Evolutionary conservation across 1,140 invertebrate species (phyloP), one percentile per base, ranked within the genome.

Genomic region (Drosophila virilis): DNA sequence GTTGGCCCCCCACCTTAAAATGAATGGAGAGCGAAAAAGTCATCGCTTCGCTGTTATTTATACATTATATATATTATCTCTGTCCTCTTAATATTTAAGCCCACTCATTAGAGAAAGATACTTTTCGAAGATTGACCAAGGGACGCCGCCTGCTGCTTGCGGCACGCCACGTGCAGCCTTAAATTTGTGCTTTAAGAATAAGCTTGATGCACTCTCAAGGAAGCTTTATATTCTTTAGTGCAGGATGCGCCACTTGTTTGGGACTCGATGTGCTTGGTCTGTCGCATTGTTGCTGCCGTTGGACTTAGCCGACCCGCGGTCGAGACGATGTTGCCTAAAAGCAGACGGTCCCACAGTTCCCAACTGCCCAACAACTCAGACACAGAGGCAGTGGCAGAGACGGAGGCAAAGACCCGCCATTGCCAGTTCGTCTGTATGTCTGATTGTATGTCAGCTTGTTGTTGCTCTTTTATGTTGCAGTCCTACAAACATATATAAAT

Each of bases 251-350:
- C 67, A 79, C 59, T 73, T 69, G 69, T 74, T 42, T 40, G 59
- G 28, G 17, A 60, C 62, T 52, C 43, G 46, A 38, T 28, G n/a
- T 52, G 13, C 55, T 51, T 17, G 13, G 42, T 52, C 35, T 51
- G 69, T 38, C 32, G 69, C 65, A 59, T 78, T 80, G 66, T 70
- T 65, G 59, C 59, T 66, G 57, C 38, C 68, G 52, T 35, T 88
- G 80, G 70, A 84, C 84, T 88, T 79, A 77, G 84, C 70, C 80
- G 84, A 88, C 84, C 84, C 71, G 80, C 52, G 74, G 83, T 51
- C 52, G 76, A 60, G 64, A 67, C 74, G 43, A 15, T 62, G 59
- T 45, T 61, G 38, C 45, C 51, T 60, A 60, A 60, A 73, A 57
- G 28, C 69, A 55, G 50, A 50, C 32, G 5, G 58, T 48, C 22